Percentiles rank a stretch among this genome's conserved stretches.
These are phyloP conservation scores for Kryptopterus vitreolus DNA, from an alignment of 2,797 vertebrate species.

Conservation along the genomic window DNA sequence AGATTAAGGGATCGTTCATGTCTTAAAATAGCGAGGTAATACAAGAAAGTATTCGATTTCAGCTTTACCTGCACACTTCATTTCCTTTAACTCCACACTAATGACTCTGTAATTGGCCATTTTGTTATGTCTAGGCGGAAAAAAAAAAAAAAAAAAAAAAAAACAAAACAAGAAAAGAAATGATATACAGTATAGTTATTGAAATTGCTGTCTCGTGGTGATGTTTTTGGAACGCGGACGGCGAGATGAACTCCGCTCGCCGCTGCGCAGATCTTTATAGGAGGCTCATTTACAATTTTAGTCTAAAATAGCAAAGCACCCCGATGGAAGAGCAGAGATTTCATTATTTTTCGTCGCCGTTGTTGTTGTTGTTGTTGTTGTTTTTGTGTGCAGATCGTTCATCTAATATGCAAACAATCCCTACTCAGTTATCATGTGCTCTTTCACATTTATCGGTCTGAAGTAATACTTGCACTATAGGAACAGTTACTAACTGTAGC, in stretches of 20 bases:
- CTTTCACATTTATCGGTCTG: slow-evolving; percentile 29
- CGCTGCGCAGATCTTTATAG: slow-evolving; percentile 30
- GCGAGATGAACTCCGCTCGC: slow-evolving; percentile 1
- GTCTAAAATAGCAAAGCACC: not conserved
- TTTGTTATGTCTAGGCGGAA: not conserved
- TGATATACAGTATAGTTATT: not conserved
- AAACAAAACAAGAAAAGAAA: not conserved
- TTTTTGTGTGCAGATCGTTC: slow-evolving; percentile 31
- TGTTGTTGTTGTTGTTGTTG: not conserved
- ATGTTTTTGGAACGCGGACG: slow-evolving; percentile 4
- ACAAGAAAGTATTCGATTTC: not conserved
- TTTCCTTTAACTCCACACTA: not conserved
- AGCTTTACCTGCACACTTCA: not conserved
- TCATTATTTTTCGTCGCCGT: too few species aligned
- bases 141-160: not conserved
- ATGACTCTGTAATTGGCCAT: not conserved
- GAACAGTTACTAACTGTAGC: slow-evolving; percentile 46
- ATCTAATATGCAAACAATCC: slow-evolving; percentile 46
- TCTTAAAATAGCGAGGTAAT: not conserved
- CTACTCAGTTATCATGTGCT: slow-evolving; percentile 29
- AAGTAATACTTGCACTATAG: slow-evolving; percentile 34
- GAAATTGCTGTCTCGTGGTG: slow-evolving; percentile 25
- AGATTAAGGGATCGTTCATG: not conserved
- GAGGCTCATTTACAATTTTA: slow-evolving; percentile 12
- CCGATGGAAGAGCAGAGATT: not conserved